Evolutionary conservation across 2,888 invertebrate genomes (phyloP).

Genomic region (Tineola bisselliella): DNA sequence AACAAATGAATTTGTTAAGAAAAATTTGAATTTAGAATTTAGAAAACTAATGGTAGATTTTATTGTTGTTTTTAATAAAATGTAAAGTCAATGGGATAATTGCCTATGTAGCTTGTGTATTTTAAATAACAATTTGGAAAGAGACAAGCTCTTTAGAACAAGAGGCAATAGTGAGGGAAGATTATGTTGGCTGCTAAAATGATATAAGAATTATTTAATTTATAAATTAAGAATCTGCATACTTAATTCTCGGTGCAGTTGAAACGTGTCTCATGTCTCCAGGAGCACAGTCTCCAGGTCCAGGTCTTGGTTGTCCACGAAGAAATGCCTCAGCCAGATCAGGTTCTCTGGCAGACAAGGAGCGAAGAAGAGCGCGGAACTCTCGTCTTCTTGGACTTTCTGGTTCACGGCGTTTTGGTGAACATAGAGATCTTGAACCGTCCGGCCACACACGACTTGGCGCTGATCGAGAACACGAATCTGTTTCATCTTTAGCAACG

Average conservation of each 20-base stretch:
- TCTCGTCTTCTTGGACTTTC: constrained; percentile 61
- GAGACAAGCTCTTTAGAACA: no score
- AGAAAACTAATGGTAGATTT: no score
- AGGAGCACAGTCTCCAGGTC: constrained; percentile 75
- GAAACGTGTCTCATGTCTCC: constrained; percentile 56
- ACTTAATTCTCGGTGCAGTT: constrained; percentile 58
- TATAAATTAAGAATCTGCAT: background rate
- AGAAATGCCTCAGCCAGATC: constrained; percentile 74
- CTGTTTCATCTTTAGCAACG: constrained; percentile 24
- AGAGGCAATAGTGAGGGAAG: no score
- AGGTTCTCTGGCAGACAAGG: constrained; percentile 71
- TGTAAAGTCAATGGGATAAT: no score
- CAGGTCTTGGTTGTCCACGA: constrained; percentile 74
- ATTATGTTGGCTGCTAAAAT: no score
- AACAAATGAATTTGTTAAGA: no score
- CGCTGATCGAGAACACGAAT: constrained; percentile 72
- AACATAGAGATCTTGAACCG: constrained; percentile 40
- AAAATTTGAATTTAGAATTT: no score
- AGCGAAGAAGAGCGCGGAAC: constrained; percentile 70
- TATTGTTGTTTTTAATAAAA: no score
- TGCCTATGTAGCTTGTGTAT: no score
- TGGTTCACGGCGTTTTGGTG: constrained; percentile 45
- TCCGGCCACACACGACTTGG: constrained; percentile 71
- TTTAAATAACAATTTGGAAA: no score
- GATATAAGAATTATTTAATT: background rate